Evolutionary conservation across 2,888 invertebrate genomes (phyloP).

Genomic region (Thysanoteuthis rhombus): DNA sequence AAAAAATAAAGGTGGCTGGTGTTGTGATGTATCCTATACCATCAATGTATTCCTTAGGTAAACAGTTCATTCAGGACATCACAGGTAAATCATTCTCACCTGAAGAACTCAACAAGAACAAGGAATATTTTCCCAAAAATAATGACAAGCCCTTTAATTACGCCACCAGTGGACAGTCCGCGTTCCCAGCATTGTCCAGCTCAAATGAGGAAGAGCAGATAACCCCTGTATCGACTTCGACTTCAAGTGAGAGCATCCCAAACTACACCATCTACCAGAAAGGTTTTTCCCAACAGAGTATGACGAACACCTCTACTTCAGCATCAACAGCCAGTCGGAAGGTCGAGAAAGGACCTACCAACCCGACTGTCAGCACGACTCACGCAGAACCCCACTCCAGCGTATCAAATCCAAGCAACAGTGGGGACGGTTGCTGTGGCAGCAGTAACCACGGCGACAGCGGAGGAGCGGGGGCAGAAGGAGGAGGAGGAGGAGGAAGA

Average conservation of each 20-base stretch:
- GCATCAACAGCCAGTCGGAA: neutral
- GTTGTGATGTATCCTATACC: neutral
- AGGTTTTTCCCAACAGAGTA: neutral
- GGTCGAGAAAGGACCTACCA: neutral
- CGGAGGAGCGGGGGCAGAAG: neutral
- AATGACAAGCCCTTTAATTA: slow-evolving; percentile 17
- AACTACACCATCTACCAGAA: neutral
- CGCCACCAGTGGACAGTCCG: neutral
- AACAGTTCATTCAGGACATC: neutral
- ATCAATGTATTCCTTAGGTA: slow-evolving; percentile 21
- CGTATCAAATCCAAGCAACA: neutral
- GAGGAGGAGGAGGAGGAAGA: neutral
- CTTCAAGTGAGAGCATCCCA: neutral
- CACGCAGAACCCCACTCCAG: neutral
- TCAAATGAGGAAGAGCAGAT: neutral
- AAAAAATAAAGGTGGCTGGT: too few relatives aligned
- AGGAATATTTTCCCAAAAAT: neutral
- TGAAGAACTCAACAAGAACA: neutral
- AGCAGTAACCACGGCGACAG: neutral
- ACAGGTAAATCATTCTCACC: slow-evolving; percentile 13
- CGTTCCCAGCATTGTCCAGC: neutral
- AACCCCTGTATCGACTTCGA: neutral
- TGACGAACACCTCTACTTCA: neutral
- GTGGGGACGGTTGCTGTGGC: neutral
- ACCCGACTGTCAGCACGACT: neutral